Percentiles rank a stretch among this genome's conserved stretches.
Conservation (phyloP, 2,888 invertebrate species). For the Mimas tiliae region DNA sequence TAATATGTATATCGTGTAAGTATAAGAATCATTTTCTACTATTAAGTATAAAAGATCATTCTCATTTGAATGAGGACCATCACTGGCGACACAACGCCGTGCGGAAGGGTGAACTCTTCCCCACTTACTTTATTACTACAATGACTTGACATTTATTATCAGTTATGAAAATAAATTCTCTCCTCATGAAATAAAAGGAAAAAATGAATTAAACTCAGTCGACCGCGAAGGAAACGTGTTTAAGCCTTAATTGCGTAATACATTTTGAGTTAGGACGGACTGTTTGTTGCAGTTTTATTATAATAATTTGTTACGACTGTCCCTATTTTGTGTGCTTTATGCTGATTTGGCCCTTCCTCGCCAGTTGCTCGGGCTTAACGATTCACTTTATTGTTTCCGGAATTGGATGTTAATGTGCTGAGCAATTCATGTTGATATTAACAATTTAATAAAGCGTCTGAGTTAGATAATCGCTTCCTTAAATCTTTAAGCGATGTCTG, state of each 20-base stretch:
- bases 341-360: slow-evolving; percentile 36
- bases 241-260: slow-evolving; percentile 67
- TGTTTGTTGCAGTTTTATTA: slow-evolving; percentile 64
- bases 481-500: slow-evolving; percentile 34
- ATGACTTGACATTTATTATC: slow-evolving; percentile 80
- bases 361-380: slow-evolving; percentile 52
- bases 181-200: slow-evolving; percentile 65
- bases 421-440: slow-evolving; percentile 39
- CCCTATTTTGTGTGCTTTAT: slow-evolving; percentile 52
- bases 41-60: neutral
- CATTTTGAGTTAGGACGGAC: slow-evolving; percentile 56
- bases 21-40: neutral
- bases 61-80: slow-evolving; percentile 32
- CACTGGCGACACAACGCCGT: slow-evolving; percentile 27
- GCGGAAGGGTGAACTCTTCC: slow-evolving; percentile 54
- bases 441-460: slow-evolving; percentile 26
- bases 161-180: slow-evolving; percentile 77
- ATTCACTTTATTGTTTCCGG: slow-evolving; percentile 57
- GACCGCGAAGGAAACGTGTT: slow-evolving; percentile 57
- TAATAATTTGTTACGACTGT: slow-evolving; percentile 54
- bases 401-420: slow-evolving; percentile 57
- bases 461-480: slow-evolving; percentile 21
- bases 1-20: neutral
- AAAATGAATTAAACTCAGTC: slow-evolving; percentile 66
- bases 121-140: slow-evolving; percentile 73